Evolutionary conservation across 2,797 vertebrate genomes (phyloP).

Genomic region (Geotria australis): DNA sequence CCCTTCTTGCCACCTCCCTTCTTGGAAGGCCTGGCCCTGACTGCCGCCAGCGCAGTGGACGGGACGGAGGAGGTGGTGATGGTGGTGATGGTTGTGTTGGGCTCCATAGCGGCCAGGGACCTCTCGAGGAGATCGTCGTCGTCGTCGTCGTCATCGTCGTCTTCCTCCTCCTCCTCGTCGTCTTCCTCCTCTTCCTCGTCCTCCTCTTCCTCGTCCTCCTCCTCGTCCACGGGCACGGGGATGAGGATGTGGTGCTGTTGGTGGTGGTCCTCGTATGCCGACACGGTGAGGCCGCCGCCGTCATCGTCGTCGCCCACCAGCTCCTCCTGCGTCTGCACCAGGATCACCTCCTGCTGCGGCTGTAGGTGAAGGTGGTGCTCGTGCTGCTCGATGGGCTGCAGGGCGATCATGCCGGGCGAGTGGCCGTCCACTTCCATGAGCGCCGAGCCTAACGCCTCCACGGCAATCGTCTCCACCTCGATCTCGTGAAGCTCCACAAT

Average conservation of each 20-base stretch:
- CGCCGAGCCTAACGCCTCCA: slow-evolving; percentile 16
- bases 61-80: no score
- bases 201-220: no score
- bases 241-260: not conserved
- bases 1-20: not conserved
- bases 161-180: no score
- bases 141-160: no score
- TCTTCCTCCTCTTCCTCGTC: no score
- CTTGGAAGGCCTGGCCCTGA: no score
- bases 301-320: slow-evolving; percentile 80
- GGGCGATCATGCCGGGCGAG: slow-evolving; percentile 74
- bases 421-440: not conserved
- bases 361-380: no score
- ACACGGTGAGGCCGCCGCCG: slow-evolving; percentile 3
- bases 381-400: slow-evolving; percentile 33
- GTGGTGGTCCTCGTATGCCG: not conserved
- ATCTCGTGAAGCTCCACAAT: slow-evolving; percentile 89
- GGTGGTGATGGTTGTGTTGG: no score
- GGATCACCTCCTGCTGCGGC: slow-evolving; percentile 67
- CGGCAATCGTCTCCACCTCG: slow-evolving; percentile 58
- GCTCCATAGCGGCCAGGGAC: no score
- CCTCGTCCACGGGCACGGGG: no score
- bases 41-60: no score
- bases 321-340: slow-evolving; percentile 85
- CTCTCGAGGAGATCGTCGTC: no score